Conservation (phyloP, 2,113 vertebrate genomes). For the Chaetura pelagica region DNA sequence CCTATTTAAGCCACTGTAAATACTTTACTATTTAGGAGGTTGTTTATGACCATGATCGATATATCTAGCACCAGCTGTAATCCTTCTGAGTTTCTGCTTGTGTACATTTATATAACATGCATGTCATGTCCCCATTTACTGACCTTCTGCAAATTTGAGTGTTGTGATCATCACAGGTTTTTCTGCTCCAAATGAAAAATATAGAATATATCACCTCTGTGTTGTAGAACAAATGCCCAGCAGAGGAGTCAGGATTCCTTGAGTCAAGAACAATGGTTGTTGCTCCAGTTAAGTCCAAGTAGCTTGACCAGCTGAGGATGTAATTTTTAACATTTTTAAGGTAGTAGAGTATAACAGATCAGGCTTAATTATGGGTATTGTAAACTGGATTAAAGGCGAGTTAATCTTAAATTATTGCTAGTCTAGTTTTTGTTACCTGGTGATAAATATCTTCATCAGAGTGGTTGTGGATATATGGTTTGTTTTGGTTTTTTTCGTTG, state of each 20-base stretch:
- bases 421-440: neutral
- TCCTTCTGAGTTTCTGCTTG: neutral
- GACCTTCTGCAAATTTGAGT: neutral
- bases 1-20: neutral
- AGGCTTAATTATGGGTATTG: neutral
- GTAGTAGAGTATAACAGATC: neutral
- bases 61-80: accelerated
- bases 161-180: neutral
- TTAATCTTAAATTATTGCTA: neutral
- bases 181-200: neutral
- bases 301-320: neutral
- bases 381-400: neutral
- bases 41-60: neutral
- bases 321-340: neutral
- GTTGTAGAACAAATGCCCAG: neutral
- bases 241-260: neutral
- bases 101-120: neutral
- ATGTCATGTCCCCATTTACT: neutral
- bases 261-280: neutral
- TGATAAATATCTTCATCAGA: neutral
- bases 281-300: neutral
- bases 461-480: neutral
- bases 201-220: neutral
- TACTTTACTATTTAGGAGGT: neutral
- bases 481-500: too few relatives aligned